Percentiles rank a stretch among this genome's conserved stretches.
These are phyloP conservation scores for Clostera curtula DNA, from an alignment of 2,888 invertebrate species.

Conservation along the genomic window DNA sequence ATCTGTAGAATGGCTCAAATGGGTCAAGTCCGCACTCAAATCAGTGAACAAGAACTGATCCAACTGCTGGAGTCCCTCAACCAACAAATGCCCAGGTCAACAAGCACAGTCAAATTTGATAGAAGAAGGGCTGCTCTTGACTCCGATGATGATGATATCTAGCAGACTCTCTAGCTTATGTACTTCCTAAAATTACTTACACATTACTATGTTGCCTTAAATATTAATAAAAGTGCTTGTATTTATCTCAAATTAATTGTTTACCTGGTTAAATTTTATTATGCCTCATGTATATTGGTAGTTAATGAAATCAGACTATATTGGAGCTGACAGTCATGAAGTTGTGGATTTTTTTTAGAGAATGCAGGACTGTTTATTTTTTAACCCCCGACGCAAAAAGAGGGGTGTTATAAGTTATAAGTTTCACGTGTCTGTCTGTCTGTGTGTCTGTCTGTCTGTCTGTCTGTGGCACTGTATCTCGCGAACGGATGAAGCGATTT, in stretches of 20 bases:
- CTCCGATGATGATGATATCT: conserved; percentile 83
- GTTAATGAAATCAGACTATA: too few species aligned
- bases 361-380: too few species aligned
- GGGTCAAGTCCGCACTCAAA: conserved; percentile 89
- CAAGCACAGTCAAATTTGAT: conserved; percentile 92
- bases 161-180: conserved; percentile 23
- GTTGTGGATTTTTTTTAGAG: too few species aligned
- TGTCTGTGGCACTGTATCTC: too few species aligned
- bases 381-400: too few species aligned
- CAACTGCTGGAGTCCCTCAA: conserved; percentile 89
- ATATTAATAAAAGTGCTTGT: conserved; percentile 1
- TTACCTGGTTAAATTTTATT: too few species aligned
- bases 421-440: too few species aligned
- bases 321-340: too few species aligned
- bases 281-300: too few species aligned
- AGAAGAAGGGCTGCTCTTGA: conserved; percentile 91
- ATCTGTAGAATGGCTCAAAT: conserved; percentile 94
- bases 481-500: too few species aligned
- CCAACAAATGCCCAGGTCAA: conserved; percentile 85
- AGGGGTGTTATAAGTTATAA: too few species aligned
- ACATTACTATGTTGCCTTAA: conserved; percentile 1
- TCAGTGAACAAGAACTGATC: conserved; percentile 90
- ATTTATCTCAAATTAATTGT: conserved; percentile 9
- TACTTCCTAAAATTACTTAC: conserved; percentile 2
- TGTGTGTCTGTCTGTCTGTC: too few species aligned